Percentiles rank a stretch among this genome's conserved stretches.
phyloP scores from a whole-genome alignment of 2,113 vertebrate species.

The Aldabrachelys gigantea region DNA sequence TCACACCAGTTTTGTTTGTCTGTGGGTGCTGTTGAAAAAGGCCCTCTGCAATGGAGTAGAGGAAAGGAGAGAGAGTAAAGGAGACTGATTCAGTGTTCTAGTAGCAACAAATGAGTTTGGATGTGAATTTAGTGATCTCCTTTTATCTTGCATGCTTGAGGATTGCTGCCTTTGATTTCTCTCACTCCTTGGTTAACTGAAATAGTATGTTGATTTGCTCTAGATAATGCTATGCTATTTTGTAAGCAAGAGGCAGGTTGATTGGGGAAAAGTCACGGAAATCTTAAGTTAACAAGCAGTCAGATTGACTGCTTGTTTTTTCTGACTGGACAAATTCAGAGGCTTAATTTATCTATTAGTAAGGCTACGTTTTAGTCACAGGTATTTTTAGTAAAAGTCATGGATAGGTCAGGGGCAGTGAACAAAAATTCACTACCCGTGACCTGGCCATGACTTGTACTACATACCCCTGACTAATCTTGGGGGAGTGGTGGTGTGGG shows the following conservation, averaged over 20 bases:
- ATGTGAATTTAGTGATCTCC: neutral
- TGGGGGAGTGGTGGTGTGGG: no score
- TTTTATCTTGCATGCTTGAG: neutral
- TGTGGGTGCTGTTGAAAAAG: neutral
- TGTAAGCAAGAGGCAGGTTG: neutral
- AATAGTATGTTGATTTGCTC: neutral
- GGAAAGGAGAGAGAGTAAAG: neutral
- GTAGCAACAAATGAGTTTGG: neutral
- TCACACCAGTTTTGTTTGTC: neutral
- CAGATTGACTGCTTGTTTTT: neutral
- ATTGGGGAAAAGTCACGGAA: neutral
- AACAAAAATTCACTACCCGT: no score
- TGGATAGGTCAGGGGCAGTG: no score
- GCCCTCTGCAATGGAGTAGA: neutral
- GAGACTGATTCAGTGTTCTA: neutral
- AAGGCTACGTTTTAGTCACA: no score
- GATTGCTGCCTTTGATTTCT: neutral
- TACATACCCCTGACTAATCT: no score
- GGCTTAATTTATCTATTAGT: conserved; percentile 67
- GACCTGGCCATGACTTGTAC: no score
- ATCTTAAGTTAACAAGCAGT: neutral
- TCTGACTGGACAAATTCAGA: conserved; percentile 57
- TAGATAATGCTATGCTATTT: neutral
- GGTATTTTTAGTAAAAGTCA: no score
- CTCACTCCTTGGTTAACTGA: neutral